Evolutionary conservation across 92 coral and sea anemone species (phyloP), one percentile per base, ranked within the genome.

Genomic region (Blastomussa wellsi): DNA sequence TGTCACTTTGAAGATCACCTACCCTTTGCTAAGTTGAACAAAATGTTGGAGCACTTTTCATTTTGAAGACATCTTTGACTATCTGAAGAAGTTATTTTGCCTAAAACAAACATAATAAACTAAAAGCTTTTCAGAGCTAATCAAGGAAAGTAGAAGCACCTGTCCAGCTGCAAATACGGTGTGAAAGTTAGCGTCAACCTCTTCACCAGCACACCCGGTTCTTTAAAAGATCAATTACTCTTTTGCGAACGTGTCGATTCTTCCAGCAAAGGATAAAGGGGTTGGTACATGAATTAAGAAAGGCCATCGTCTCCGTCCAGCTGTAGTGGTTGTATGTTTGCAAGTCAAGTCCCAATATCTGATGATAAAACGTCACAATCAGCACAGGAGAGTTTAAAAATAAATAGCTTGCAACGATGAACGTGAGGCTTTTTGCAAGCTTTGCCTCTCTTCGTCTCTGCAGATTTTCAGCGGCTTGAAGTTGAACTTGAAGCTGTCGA

Each of bases 291-390:
- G 95, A 92, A 67, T 89, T 93, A 26, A 88, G 77, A 60, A 91
- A 91, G 4, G 91, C 91, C 20, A 93, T 38, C 12, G 94, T 87
- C 28, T 93, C 95, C 4, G 90, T 84, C 97, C 95, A 91, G 72
- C 94, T 81, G 62, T 80, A 86, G 68, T 90, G 57, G 73, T 91
- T 92, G 70, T 80, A 81, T 0, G 82, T 37, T 17, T 48, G 65
- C 22, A 86, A 49, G 38, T 86, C 65, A 16, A 41, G 75, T 64
- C 67, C 49, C 55, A 77, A 41, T 41, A 90, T 77, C 41, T 76
- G 80, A 6, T 49, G 80, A 52, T 76, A 76, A 76, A 48, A 28
- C 13, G 60, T 49, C 24, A 76, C 79, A 76, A 76, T 19, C 26
- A 76, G 17, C 42, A 76, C 80, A 2, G 80, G 80, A 14, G 31